phyloP scores from a whole-genome alignment of 1,140 invertebrate species.

The Colletes latitarsis region DNA sequence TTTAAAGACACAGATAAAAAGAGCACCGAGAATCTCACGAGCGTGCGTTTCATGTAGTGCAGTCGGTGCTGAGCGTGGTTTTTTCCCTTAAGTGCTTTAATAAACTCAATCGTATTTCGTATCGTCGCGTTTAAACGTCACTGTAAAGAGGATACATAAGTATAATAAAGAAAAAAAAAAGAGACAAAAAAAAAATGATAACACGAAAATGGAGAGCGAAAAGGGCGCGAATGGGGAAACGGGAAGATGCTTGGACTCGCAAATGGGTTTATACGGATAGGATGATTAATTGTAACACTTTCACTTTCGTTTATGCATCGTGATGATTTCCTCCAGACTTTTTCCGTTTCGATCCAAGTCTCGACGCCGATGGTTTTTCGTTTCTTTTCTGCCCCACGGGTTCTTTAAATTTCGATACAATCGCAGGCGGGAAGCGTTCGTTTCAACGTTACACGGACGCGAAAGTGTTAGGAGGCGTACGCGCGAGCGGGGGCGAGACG shows the following conservation, averaged over 20 bases:
- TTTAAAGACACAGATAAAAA: not conserved
- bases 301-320: not conserved
- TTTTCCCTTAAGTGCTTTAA: constrained; percentile 80
- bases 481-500: no score
- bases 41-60: constrained; percentile 54
- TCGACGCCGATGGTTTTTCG: not conserved
- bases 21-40: constrained; percentile 57
- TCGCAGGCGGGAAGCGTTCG: no score
- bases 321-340: no score
- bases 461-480: constrained; percentile 26
- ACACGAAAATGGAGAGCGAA: not conserved
- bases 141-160: constrained; percentile 29
- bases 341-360: not conserved
- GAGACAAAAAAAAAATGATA: not conserved
- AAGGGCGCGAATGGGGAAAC: not conserved
- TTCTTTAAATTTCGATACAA: no score
- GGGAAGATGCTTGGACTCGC: not conserved
- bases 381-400: not conserved
- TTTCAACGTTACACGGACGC: constrained; percentile 1
- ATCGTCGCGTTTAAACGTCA: constrained; percentile 63
- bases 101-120: constrained; percentile 74
- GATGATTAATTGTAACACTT: not conserved
- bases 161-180: constrained; percentile 15
- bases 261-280: not conserved
- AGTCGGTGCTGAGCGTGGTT: constrained; percentile 71